These are phyloP conservation scores for Diabrotica virgifera DNA, from an alignment of 1,140 invertebrate genomes.

Conservation along the genomic window DNA sequence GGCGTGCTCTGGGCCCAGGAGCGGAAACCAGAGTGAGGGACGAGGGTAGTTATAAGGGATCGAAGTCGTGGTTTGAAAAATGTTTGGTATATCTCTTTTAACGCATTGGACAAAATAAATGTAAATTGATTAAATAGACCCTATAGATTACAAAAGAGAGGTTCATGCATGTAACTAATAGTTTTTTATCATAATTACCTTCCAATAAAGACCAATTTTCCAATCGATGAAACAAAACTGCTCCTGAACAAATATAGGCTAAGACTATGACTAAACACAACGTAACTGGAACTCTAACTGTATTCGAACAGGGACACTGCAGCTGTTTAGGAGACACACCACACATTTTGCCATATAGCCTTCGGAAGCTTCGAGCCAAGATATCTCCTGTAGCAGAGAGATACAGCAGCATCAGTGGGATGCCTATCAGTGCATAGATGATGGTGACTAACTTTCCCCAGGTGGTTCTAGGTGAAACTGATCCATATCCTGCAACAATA, in stretches of 20 bases:
- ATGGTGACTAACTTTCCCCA: conserved; percentile 86
- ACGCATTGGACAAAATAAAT: too few species aligned
- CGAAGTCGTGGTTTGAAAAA: too few species aligned
- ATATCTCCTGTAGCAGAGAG: conserved; percentile 81
- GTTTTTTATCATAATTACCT: conserved; percentile 41
- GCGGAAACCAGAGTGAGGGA: too few species aligned
- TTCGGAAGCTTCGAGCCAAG: conserved; percentile 59
- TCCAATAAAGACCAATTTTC: conserved; percentile 90
- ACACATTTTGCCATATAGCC: conserved; percentile 55
- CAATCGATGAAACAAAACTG: conserved; percentile 84
- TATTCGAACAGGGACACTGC: conserved; percentile 51
- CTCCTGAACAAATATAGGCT: conserved; percentile 86
- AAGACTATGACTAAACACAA: conserved; percentile 87
- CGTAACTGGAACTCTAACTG: conserved; percentile 75
- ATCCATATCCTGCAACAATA: conserved; percentile 79
- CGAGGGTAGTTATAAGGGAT: too few species aligned
- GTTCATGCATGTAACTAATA: too few species aligned
- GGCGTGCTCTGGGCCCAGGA: too few species aligned
- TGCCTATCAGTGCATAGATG: conserved; percentile 83
- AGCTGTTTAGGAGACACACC: conserved; percentile 37
- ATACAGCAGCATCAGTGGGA: conserved; percentile 87
- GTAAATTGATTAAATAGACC: too few species aligned
- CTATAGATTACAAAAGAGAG: too few species aligned
- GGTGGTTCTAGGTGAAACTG: conserved; percentile 84
- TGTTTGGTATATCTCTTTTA: too few species aligned